Percentiles rank a stretch among this genome's conserved stretches.
Conservation (phyloP, 2,113 vertebrate species). For the Notarius lentiginosus region DNA sequence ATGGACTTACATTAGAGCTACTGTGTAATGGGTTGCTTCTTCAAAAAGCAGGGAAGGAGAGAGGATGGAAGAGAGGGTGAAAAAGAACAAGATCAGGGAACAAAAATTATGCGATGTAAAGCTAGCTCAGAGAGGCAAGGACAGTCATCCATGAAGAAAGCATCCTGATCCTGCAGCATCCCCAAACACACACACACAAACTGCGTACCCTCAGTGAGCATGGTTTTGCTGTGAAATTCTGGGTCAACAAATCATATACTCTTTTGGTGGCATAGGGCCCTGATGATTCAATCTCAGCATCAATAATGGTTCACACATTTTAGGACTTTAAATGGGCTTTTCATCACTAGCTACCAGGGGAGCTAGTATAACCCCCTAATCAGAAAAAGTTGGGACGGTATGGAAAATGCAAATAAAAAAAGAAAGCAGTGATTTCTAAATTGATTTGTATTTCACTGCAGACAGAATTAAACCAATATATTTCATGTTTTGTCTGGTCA, state of each 20-base stretch:
- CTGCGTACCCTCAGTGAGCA: constrained; percentile 12
- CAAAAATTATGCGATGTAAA: constrained; percentile 54
- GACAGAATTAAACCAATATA: too few relatives aligned
- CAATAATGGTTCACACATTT: constrained; percentile 3
- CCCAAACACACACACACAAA: not conserved
- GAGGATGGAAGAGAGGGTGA: constrained; percentile 36
- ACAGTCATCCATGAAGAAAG: constrained; percentile 66
- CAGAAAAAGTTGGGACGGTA: too few relatives aligned
- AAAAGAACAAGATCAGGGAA: constrained; percentile 24
- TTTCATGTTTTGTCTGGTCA: too few relatives aligned
- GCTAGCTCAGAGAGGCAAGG: constrained; percentile 70
- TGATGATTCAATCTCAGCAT: not conserved
- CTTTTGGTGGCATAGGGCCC: not conserved
- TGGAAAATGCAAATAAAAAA: too few relatives aligned
- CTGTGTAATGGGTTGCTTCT: constrained; percentile 3
- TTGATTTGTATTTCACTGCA: too few relatives aligned
- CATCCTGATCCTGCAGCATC: constrained; percentile 57
- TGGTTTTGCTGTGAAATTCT: not conserved
- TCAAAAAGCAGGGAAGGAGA: not conserved
- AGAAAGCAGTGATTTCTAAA: too few relatives aligned
- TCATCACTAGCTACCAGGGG: not conserved
- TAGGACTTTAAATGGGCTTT: constrained; percentile 10
- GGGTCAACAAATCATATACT: constrained; percentile 25
- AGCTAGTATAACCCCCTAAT: not conserved
- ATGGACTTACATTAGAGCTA: not conserved